A percentile compares a stretch with the other conserved stretches of the same genome.
These are phyloP conservation scores for Psilopogon haemacephalus DNA, from an alignment of 2,113 vertebrate genomes.

Conservation along the genomic window DNA sequence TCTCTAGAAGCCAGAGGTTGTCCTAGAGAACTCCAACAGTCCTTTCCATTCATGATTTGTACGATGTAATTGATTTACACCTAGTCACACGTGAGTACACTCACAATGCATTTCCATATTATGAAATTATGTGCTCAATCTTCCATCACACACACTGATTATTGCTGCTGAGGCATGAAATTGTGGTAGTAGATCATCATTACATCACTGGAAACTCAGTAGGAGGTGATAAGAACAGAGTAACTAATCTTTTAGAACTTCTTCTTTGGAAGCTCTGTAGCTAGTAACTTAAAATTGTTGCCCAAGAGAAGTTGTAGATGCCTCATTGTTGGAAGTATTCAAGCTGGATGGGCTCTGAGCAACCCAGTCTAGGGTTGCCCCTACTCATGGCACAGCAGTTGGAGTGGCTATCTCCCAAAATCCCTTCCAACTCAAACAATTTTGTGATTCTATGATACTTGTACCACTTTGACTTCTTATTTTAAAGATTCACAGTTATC, in stretches of 20 bases:
- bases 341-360: neutral
- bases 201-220: neutral
- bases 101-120: neutral
- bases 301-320: neutral
- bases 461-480: neutral
- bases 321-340: neutral
- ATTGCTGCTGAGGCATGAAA: neutral
- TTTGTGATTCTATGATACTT: neutral
- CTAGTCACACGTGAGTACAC: neutral
- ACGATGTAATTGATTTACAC: neutral
- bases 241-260: neutral
- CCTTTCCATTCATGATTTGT: neutral
- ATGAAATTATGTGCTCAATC: neutral
- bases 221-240: neutral
- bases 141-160: neutral
- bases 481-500: neutral
- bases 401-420: neutral
- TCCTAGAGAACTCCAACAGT: neutral
- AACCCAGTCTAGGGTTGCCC: neutral
- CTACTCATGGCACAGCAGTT: accelerated
- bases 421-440: neutral
- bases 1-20: neutral
- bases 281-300: neutral
- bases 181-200: neutral
- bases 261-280: neutral